Base-by-base conservation (phyloP, 2,888 invertebrate species). In the Coenonympha arcania region DNA sequence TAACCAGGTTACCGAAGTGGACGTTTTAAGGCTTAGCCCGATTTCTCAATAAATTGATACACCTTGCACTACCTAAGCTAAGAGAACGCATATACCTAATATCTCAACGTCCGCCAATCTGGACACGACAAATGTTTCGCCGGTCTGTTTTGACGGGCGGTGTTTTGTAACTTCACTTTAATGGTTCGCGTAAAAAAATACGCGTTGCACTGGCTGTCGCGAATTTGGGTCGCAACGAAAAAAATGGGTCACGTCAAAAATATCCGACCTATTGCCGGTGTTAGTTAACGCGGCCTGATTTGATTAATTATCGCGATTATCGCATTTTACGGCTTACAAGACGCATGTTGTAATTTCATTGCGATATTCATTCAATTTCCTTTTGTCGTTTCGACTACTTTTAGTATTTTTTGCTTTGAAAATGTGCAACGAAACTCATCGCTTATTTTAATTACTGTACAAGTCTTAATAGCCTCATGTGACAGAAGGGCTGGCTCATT, bases 241-340 rank as follows among this genome's bases (percentile, higher is more conserved):
- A 64, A 81, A 79, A 78, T 82, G 64, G 85, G 84, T 84, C 85
- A 78, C 64, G 66, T 53, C 71, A 72, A 69, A 81, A 82, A 81
- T 81, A 79, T 75, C 71, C 64, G 61, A 67, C 69, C 71, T 74
- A 73, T 72, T 73, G 71, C 57, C 60, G 65, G 65, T 66, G 72
- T 76, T 77, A 76, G 77, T 81, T 82, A 79, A 75, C 76, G 76
- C 74, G 77, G 66, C 79, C 79, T 76, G 81, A 33, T 16, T 33
- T 33, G 9, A 15, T 33, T 33, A 33, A 86, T 85, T 84, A 79
- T 74, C 75, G 70, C 53, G 68, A 70, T 72, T 70, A 69, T 62
- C 46, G 54, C 54, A 48, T 45, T 36, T 28, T 52, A 59, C 67
- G 57, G 66, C 59, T 63, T 33, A 67, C 62, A 57, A 58, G 46